Evolutionary conservation across 2,113 vertebrate genomes (phyloP).

Genomic region (Chaetura pelagica): DNA sequence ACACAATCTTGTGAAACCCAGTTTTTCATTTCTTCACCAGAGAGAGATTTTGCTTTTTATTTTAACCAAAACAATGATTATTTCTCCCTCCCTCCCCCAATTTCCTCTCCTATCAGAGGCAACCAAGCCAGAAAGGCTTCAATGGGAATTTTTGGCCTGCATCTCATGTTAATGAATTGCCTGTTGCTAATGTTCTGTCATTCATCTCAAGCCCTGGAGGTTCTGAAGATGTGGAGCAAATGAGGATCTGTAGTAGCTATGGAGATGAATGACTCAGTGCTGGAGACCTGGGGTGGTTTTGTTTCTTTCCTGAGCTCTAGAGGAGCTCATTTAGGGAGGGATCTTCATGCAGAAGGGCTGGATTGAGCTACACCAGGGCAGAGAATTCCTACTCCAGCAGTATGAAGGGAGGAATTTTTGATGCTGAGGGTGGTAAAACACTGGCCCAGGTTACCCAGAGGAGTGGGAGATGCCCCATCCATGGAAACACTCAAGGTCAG

Average conservation of each 20-base stretch:
- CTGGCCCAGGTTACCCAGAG: too few relatives aligned
- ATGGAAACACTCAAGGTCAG: too few relatives aligned
- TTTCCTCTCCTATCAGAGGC: background rate
- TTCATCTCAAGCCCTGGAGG: conserved; percentile 27
- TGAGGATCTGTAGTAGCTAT: conserved; percentile 13
- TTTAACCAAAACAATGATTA: background rate
- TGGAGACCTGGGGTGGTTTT: background rate
- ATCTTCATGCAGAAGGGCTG: background rate
- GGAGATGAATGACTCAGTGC: conserved; percentile 51
- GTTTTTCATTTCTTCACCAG: background rate
- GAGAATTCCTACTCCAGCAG: background rate
- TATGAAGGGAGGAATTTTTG: too few relatives aligned
- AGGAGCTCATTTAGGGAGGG: background rate
- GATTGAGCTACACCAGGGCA: background rate
- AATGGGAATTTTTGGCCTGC: background rate
- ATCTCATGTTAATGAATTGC: conserved; percentile 17
- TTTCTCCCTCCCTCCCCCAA: background rate
- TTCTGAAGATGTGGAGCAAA: conserved; percentile 22
- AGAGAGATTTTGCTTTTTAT: background rate
- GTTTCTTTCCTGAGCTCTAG: background rate
- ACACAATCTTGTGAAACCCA: background rate
- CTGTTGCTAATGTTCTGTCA: conserved; percentile 34
- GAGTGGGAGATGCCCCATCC: too few relatives aligned
- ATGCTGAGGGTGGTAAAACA: too few relatives aligned
- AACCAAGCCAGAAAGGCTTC: background rate